These are phyloP conservation scores for Ectobius pallidus DNA, from an alignment of 2,888 invertebrate species.

Conservation along the genomic window DNA sequence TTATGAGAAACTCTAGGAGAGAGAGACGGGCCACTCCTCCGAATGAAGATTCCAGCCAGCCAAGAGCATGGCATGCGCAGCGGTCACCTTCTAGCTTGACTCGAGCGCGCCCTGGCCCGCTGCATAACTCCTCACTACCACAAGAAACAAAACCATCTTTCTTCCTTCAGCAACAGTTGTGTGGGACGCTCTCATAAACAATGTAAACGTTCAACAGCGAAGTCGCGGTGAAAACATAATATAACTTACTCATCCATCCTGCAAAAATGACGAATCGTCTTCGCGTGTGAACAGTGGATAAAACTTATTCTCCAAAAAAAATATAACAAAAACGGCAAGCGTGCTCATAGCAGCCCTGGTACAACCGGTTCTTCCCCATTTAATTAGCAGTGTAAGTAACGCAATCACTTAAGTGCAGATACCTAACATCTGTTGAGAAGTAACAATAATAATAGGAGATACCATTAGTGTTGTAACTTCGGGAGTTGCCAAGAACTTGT, in stretches of 20 bases:
- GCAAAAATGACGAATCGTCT: neutral
- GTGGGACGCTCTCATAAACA: neutral
- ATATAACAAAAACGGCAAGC: too few relatives aligned
- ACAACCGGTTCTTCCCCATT: neutral
- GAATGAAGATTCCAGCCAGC: neutral
- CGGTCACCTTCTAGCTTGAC: neutral
- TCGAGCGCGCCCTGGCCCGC: neutral
- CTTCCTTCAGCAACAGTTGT: neutral
- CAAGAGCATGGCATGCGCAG: constrained; percentile 16
- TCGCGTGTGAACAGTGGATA: too few relatives aligned
- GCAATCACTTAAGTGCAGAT: neutral
- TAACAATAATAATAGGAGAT: too few relatives aligned
- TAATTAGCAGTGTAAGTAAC: neutral
- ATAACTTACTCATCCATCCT: neutral
- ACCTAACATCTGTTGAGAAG: too few relatives aligned
- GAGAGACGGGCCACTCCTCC: constrained; percentile 4
- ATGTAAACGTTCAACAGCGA: neutral
- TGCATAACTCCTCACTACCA: neutral
- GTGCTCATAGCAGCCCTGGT: neutral
- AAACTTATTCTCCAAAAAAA: too few relatives aligned
- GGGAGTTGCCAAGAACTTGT: too few relatives aligned
- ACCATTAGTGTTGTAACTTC: too few relatives aligned
- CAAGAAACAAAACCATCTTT: neutral
- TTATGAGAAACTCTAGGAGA: neutral
- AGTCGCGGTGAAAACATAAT: neutral